These are phyloP conservation scores for Rugalucina vietnamica DNA, from an alignment of 2,888 invertebrate species.

Conservation along the genomic window DNA sequence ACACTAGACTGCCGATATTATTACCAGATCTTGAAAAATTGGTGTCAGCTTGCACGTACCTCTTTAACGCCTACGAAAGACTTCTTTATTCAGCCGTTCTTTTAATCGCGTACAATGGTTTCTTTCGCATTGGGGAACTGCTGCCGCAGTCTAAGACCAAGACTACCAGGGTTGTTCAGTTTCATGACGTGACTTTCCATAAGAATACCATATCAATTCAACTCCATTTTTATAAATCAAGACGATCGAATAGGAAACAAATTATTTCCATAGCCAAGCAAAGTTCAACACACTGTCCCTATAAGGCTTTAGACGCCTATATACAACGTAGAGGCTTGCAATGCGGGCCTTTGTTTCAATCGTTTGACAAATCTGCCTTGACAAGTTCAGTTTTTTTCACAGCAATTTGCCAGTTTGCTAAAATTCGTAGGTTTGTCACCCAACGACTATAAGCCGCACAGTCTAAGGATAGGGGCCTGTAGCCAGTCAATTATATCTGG, in stretches of 20 bases:
- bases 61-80: too few species aligned
- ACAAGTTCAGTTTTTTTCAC: neutral
- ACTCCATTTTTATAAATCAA: neutral
- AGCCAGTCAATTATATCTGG: neutral
- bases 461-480: neutral
- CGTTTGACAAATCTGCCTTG: neutral
- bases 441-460: neutral
- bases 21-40: too few species aligned
- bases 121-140: constrained; percentile 25
- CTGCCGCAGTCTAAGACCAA: neutral
- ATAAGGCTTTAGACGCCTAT: neutral
- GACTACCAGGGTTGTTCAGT: neutral
- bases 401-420: neutral
- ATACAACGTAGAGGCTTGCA: neutral
- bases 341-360: neutral
- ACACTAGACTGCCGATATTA: too few species aligned
- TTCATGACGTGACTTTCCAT: neutral
- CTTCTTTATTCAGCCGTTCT: too few species aligned
- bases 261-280: neutral
- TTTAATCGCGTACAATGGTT: constrained; percentile 14
- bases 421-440: neutral
- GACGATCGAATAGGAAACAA: neutral
- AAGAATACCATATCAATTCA: neutral
- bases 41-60: too few species aligned
- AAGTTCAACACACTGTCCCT: neutral